Evolutionary conservation across 2,888 invertebrate genomes (phyloP).

Genomic region (Melitaea athalia): DNA sequence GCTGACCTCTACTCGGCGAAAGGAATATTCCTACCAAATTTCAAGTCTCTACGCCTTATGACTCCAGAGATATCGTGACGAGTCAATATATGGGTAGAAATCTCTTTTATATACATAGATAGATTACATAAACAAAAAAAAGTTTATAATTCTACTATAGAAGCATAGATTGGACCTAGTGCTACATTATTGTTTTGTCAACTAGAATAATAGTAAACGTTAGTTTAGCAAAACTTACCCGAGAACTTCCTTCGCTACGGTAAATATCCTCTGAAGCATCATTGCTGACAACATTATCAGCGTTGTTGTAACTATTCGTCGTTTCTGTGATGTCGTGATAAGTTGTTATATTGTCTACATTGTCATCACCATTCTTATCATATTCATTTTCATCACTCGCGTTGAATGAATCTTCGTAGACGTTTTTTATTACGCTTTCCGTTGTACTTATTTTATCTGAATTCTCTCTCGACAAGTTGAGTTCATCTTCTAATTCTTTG

Average conservation of each 20-base stretch:
- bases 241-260: constrained; percentile 38
- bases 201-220: no score
- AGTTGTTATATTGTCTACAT: constrained; percentile 24
- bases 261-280: constrained; percentile 45
- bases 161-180: background rate
- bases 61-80: no score
- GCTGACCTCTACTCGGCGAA: no score
- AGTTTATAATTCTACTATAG: no score
- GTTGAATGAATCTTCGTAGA: background rate
- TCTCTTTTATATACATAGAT: no score
- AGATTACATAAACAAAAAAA: no score
- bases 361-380: constrained; percentile 12
- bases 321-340: constrained; percentile 26
- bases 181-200: background rate
- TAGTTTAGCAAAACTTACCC: constrained; percentile 27
- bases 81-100: no score
- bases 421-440: constrained; percentile 15
- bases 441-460: constrained; percentile 10
- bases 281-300: constrained; percentile 52
- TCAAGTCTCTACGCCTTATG: no score
- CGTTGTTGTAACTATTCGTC: constrained; percentile 33
- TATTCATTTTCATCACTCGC: background rate
- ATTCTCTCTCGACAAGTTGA: background rate
- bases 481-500: constrained; percentile 19
- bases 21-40: no score